Percentiles rank a stretch among this genome's conserved stretches.
phyloP scores from a whole-genome alignment of 2,888 invertebrate species.

The Bhutanitis thaidina region DNA sequence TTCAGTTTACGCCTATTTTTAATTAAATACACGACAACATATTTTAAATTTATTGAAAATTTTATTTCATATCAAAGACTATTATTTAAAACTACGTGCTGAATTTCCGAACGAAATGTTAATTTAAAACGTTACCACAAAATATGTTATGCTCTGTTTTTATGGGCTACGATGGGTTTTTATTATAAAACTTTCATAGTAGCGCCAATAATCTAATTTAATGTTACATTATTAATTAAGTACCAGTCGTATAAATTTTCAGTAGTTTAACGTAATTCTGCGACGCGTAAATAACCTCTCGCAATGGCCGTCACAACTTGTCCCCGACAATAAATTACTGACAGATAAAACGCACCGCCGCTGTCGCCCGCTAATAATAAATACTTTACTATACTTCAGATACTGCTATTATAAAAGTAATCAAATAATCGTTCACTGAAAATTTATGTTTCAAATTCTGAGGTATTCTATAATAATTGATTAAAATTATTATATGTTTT shows the following conservation, averaged over 20 bases:
- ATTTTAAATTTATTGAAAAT: too few relatives aligned
- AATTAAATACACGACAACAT: too few relatives aligned
- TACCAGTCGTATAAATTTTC: slow-evolving; percentile 27
- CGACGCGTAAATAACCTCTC: slow-evolving; percentile 42
- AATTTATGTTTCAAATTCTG: background rate
- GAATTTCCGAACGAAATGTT: background rate
- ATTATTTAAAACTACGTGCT: too few relatives aligned
- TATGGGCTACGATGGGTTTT: background rate
- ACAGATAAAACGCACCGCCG: slow-evolving; percentile 47
- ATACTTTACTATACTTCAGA: slow-evolving; percentile 4
- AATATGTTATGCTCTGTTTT: background rate
- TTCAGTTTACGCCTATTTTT: too few relatives aligned
- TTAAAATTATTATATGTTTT: too few relatives aligned
- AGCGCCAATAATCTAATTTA: slow-evolving; percentile 23
- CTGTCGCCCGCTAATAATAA: slow-evolving; percentile 3
- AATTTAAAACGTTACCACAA: background rate
- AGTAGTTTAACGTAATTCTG: slow-evolving; percentile 34
- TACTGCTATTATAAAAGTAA: background rate
- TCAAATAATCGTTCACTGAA: slow-evolving; percentile 4
- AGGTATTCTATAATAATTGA: too few relatives aligned
- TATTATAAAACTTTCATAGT: background rate
- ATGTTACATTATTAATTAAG: slow-evolving; percentile 31
- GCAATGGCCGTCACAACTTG: slow-evolving; percentile 48
- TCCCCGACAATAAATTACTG: slow-evolving; percentile 41
- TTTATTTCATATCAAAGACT: too few relatives aligned